A percentile compares a stretch with the other conserved stretches of the same genome.
These are phyloP conservation scores for Platorchestia sp. DNA, from an alignment of 1,140 invertebrate species.

Conservation along the genomic window DNA sequence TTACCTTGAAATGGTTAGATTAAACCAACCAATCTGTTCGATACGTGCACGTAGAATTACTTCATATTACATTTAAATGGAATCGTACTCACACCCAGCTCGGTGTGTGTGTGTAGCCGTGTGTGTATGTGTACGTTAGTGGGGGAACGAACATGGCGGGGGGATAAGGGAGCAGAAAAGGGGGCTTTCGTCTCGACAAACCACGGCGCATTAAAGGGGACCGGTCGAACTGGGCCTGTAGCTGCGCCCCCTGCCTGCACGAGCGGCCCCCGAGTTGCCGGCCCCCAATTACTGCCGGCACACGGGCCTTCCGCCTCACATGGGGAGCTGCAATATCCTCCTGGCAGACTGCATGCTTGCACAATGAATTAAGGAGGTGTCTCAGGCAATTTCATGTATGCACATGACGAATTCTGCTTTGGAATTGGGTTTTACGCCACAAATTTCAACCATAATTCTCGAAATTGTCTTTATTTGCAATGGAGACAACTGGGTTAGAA, in stretches of 20 bases:
- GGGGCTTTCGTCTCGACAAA: slow-evolving; percentile 5
- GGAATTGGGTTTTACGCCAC: not conserved
- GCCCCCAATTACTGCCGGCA: not conserved
- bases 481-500: not conserved
- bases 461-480: not conserved
- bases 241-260: not conserved
- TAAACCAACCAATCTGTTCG: not conserved
- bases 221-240: not conserved
- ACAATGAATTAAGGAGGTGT: not conserved
- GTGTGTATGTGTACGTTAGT: not conserved
- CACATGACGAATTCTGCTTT: not conserved
- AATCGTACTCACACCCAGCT: not conserved
- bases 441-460: not conserved
- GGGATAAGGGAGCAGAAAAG: not conserved
- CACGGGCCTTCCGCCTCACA: not conserved
- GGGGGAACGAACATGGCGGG: not conserved
- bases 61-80: not conserved
- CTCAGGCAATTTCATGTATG: not conserved
- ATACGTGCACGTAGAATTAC: not conserved
- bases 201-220: not conserved
- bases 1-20: not conserved
- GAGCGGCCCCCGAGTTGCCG: not conserved
- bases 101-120: not conserved
- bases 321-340: not conserved
- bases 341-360: not conserved